These are phyloP conservation scores for Leucoraja ocellata DNA, from an alignment of 2,797 vertebrate species.

Conservation along the genomic window DNA sequence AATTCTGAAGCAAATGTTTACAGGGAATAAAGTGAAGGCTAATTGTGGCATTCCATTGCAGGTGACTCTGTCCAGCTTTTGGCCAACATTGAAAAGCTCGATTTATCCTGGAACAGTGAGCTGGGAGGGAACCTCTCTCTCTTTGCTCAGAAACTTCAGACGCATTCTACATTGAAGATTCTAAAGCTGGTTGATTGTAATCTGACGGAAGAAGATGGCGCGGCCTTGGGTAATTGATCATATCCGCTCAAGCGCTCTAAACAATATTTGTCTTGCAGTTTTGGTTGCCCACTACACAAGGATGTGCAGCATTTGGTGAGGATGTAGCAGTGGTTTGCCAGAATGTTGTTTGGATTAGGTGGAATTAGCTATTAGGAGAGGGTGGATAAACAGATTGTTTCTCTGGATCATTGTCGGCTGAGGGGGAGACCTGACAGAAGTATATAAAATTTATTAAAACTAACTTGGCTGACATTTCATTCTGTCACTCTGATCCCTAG, in stretches of 20 bases:
- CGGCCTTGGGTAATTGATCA: constrained; percentile 58
- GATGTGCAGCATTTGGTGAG: too few relatives aligned
- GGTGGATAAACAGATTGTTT: too few relatives aligned
- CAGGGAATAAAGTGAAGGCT: neutral
- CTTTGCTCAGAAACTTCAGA: constrained; percentile 58
- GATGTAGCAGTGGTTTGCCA: too few relatives aligned
- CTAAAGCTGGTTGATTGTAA: constrained; percentile 73
- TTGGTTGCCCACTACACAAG: too few relatives aligned
- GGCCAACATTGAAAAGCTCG: constrained; percentile 68
- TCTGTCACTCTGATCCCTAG: too few relatives aligned
- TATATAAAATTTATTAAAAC: too few relatives aligned
- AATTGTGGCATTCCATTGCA: constrained; percentile 44
- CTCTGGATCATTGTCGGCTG: too few relatives aligned
- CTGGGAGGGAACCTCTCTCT: constrained; percentile 65
- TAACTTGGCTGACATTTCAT: too few relatives aligned
- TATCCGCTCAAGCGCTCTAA: too few relatives aligned
- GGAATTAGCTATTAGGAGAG: too few relatives aligned
- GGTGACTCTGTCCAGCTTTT: constrained; percentile 62
- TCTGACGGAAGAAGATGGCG: constrained; percentile 64
- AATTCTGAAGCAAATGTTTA: neutral
- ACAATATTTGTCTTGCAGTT: neutral
- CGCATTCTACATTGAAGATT: constrained; percentile 55
- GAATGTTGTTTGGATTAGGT: too few relatives aligned
- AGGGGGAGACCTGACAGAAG: too few relatives aligned
- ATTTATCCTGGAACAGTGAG: constrained; percentile 77